Evolutionary conservation across 2,113 vertebrate species (phyloP).

Genomic region (Egretta garzetta): DNA sequence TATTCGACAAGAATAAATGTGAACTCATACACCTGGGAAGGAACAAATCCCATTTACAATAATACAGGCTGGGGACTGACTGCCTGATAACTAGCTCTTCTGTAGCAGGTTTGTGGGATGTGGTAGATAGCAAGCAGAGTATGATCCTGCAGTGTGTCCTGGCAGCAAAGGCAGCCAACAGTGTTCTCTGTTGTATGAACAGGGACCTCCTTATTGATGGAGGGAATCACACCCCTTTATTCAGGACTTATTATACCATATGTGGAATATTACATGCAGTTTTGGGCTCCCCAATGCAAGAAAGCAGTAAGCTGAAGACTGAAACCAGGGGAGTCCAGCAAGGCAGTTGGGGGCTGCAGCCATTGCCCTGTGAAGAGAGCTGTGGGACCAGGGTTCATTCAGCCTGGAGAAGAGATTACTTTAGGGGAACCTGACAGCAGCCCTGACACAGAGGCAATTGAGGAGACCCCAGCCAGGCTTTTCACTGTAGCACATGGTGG

Average conservation of each 20-base stretch:
- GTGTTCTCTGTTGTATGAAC: not conserved
- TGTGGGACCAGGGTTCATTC: not conserved
- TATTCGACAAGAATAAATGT: not conserved
- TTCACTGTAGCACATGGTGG: rapidly evolving
- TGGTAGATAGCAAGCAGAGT: not conserved
- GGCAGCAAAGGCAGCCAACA: not conserved
- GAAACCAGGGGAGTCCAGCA: not conserved
- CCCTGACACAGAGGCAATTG: not conserved
- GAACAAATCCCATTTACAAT: too few species aligned
- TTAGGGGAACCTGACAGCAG: not conserved
- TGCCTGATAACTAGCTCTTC: not conserved
- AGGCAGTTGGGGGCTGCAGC: not conserved
- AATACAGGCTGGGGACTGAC: not conserved
- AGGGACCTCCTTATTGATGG: not conserved
- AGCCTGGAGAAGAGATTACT: not conserved
- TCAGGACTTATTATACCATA: not conserved
- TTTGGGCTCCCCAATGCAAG: not conserved
- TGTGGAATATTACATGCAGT: not conserved
- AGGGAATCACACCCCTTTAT: not conserved
- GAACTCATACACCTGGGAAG: not conserved
- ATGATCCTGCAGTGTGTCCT: not conserved
- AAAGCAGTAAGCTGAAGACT: not conserved
- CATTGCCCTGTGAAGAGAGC: not conserved
- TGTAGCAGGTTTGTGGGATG: not conserved
- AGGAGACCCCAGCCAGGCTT: not conserved